Base-by-base conservation (phyloP, 2,888 invertebrate species). In the Tetropium fuscum region DNA sequence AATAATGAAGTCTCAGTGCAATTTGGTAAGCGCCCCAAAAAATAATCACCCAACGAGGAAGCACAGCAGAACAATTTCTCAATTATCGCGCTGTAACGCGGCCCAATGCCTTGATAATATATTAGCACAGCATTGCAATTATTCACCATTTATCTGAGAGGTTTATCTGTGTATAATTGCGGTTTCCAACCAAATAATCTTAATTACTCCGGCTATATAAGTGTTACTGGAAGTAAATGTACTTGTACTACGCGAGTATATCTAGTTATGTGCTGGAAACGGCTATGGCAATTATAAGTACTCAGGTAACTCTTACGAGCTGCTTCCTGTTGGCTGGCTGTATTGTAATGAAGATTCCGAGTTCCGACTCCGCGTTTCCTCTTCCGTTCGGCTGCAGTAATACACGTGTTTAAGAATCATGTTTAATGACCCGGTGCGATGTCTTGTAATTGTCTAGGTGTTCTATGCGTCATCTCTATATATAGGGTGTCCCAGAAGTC, bases 371-470 rank as follows among this genome's bases (percentile, higher is more conserved):
- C 7, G 25, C 30, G 18, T 15, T 48, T 48, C 48, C 34, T 13
- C 25, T 48, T 48, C 48, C 48, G 48, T 48, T 48, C 8, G 36
- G n/a, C n/a, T n/a, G n/a, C n/a, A n/a, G n/a, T n/a, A n/a, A n/a
- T n/a, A n/a, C n/a, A n/a, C n/a, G n/a, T n/a, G n/a, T n/a, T n/a
- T n/a, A n/a, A n/a, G n/a, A n/a, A n/a, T n/a, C n/a, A n/a, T n/a
- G n/a, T n/a, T n/a, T n/a, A n/a, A n/a, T n/a, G n/a, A n/a, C n/a
- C n/a, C n/a, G n/a, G n/a, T n/a, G n/a, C n/a, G n/a, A n/a, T n/a
- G n/a, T n/a, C n/a, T n/a, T n/a, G n/a, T n/a, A n/a, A n/a, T n/a
- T n/a, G n/a, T n/a, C n/a, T n/a, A n/a, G n/a, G n/a, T n/a, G n/a
- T n/a, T n/a, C n/a, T n/a, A n/a, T n/a, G n/a, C n/a, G n/a, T n/a